Conservation (phyloP, 2,888 invertebrate genomes). For the Plusia festucae region DNA sequence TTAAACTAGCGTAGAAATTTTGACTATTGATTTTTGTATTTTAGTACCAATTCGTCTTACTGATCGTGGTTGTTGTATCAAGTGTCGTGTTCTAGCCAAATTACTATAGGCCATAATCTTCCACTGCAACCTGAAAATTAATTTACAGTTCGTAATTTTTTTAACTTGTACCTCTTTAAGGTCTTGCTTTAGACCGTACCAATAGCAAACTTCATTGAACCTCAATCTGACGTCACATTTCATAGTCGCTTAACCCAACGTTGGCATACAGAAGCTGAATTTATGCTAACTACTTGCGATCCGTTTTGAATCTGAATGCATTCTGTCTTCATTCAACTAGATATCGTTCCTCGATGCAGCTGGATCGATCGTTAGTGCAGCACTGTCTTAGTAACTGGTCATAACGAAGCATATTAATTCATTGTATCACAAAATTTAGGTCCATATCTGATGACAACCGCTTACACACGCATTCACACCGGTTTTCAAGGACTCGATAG, state of each 20-base stretch:
- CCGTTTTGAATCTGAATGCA: constrained; percentile 5
- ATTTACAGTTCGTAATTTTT: too few species aligned
- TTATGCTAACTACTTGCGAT: constrained; percentile 6
- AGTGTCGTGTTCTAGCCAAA: too few species aligned
- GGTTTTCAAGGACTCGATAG: too few species aligned
- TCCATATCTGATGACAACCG: not conserved
- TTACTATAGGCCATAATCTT: too few species aligned
- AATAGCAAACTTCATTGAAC: not conserved
- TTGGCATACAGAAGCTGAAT: not conserved
- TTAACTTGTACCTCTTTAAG: too few species aligned
- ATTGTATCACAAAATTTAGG: not conserved
- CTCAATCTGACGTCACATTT: not conserved
- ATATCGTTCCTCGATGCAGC: not conserved
- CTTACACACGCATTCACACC: too few species aligned
- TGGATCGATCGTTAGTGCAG: not conserved
- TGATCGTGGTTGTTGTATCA: too few species aligned
- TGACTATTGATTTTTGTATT: too few species aligned
- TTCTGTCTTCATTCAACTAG: not conserved
- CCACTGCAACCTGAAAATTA: too few species aligned
- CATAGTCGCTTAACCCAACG: not conserved
- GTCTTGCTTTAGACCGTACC: too few species aligned
- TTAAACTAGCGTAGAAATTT: too few species aligned
- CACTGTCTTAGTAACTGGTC: not conserved
- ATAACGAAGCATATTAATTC: not conserved
- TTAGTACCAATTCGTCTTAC: too few species aligned